These are phyloP conservation scores for Heterodera schachtii DNA, from an alignment of 1,140 invertebrate genomes.

Conservation along the genomic window DNA sequence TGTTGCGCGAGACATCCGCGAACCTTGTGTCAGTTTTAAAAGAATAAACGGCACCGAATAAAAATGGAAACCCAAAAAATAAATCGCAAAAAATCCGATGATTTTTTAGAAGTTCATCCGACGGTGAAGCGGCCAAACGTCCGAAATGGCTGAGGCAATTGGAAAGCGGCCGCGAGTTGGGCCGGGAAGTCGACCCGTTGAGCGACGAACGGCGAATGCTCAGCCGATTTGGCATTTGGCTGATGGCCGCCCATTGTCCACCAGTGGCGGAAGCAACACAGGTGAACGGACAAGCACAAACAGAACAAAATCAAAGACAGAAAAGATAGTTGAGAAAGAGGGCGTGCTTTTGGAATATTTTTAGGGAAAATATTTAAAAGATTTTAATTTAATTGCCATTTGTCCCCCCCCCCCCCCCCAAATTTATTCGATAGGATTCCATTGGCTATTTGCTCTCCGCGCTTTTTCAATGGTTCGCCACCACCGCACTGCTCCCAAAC, in stretches of 20 bases:
- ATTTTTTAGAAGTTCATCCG: constrained; percentile 13
- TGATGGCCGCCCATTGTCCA: constrained; percentile 88
- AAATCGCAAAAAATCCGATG: neutral
- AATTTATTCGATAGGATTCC: constrained; percentile 19
- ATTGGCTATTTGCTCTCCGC: constrained; percentile 88
- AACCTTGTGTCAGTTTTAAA: constrained; percentile 42
- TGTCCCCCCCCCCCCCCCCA: neutral
- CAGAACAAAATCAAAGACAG: too few relatives aligned
- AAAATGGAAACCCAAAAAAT: neutral
- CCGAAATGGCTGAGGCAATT: constrained; percentile 65
- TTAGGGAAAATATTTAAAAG: constrained; percentile 24
- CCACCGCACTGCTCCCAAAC: constrained; percentile 91
- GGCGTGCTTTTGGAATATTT: too few relatives aligned
- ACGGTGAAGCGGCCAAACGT: constrained; percentile 40
- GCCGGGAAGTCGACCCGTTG: constrained; percentile 63
- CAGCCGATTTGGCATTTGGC: constrained; percentile 92
- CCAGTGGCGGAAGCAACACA: constrained; percentile 78
- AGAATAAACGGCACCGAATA: constrained; percentile 22
- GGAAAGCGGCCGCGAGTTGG: constrained; percentile 66
- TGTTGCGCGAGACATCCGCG: constrained; percentile 68
- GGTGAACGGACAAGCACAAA: constrained; percentile 46
- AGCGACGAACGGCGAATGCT: constrained; percentile 81
- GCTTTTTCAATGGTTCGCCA: constrained; percentile 98
- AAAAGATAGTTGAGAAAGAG: too few relatives aligned
- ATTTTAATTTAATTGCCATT: neutral